phyloP scores from a whole-genome alignment of 2,888 invertebrate species.

The Drosophila picticornis region DNA sequence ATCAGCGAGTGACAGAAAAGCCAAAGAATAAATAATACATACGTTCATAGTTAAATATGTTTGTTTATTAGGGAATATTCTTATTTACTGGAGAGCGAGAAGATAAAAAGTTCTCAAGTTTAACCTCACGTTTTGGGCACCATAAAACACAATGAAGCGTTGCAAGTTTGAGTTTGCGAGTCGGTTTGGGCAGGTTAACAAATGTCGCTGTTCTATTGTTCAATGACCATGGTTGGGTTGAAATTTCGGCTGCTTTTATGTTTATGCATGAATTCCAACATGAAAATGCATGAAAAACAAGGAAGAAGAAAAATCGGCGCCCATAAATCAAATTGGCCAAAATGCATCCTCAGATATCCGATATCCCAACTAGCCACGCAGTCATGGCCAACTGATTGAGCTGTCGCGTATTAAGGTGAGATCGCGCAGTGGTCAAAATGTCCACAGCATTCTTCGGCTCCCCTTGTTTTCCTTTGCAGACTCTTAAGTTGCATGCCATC shows the following conservation, averaged over 20 bases:
- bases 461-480: slow-evolving; percentile 3
- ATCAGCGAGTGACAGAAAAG: slow-evolving; percentile 57
- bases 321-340: slow-evolving; percentile 75
- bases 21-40: slow-evolving; percentile 28
- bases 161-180: slow-evolving; percentile 32
- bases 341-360: slow-evolving; percentile 29
- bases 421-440: slow-evolving; percentile 71
- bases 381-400: slow-evolving; percentile 79
- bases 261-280: slow-evolving; percentile 79
- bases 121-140: slow-evolving; percentile 73
- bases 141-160: slow-evolving; percentile 78
- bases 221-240: slow-evolving; percentile 55
- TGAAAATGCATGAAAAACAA: slow-evolving; percentile 68
- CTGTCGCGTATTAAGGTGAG: slow-evolving; percentile 79
- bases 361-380: slow-evolving; percentile 60
- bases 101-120: slow-evolving; percentile 51
- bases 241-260: slow-evolving; percentile 77
- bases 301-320: slow-evolving; percentile 67
- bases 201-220: slow-evolving; percentile 72
- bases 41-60: slow-evolving; percentile 9
- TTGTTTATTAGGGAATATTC: slow-evolving; percentile 32
- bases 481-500: slow-evolving; percentile 41
- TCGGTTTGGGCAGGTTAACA: slow-evolving; percentile 23
- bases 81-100: slow-evolving; percentile 43
- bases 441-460: neutral